Base-by-base conservation (phyloP, 2,797 vertebrate species). In the Darevskia nairensis region DNA sequence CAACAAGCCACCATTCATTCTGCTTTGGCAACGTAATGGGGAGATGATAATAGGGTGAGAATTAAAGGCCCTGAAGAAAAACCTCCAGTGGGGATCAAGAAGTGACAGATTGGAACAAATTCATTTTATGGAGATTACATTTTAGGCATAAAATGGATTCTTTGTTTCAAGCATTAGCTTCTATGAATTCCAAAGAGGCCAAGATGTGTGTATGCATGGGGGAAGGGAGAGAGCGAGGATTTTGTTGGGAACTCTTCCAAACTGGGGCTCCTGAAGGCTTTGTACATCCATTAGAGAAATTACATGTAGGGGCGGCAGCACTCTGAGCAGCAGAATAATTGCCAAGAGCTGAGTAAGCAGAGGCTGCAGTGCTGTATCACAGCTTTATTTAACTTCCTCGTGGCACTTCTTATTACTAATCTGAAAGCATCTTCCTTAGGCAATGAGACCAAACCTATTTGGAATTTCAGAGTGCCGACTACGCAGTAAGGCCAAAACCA, bases 271-370 rank as follows among this genome's bases (percentile, higher is more conserved):
- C 61, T 88, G 81, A 83, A 92, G 55, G 84, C 82, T 86, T 89
- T 72, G 66, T 69, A 87, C 90, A 91, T 44, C 75, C 89, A 91
- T 92, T 89, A 94, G 92, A 84, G 46, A 91, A 91, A 95, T 69
- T 89, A 91, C 0, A 0, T 9, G 82, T 50, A 86, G 84, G 84
- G 78, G 84, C 27, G 0, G 0, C 78, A 89, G 82, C 86, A 82
- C 89, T 89, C 87, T 25, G 61, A 55, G 27, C 64, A 74, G 69
- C 81, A 72, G 76, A 64, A 89, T 69, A 4, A 27, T 17, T 6
- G 80, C 75, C 82, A 84, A 92, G 89, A 88, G 92, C 94, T 1
- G 78, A 92, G 90, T 41, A 0, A 9, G 86, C 80, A 88, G 83
- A 59, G 61, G 80, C 46, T 76, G 75, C 64, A 66, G 46, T 59